Conservation (phyloP, 2,797 vertebrate species). For the Carapus acus region DNA sequence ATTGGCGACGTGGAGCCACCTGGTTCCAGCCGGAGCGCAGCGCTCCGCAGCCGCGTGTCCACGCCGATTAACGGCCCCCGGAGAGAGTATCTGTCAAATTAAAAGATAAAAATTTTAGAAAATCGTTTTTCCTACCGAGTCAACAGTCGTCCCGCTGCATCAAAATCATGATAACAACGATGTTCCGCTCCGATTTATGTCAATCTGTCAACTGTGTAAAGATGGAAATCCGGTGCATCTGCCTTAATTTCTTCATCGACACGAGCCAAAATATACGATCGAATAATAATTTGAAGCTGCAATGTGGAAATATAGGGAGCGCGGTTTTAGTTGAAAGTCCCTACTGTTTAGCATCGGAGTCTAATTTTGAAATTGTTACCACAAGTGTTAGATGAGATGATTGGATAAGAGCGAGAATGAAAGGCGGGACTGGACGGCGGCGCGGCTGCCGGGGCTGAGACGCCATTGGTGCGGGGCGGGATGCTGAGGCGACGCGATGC, state of each 20-base stretch:
- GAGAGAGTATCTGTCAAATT: no score
- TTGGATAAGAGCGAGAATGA: conserved; percentile 33
- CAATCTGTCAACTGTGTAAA: no score
- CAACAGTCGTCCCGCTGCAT: conserved; percentile 6
- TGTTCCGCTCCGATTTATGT: background rate
- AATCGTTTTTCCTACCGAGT: conserved; percentile 30
- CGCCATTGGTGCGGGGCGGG: background rate
- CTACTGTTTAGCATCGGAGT: background rate
- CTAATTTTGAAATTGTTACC: conserved; percentile 30
- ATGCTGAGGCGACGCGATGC: background rate
- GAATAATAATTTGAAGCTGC: background rate
- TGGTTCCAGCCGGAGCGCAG: background rate
- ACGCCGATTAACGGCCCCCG: no score
- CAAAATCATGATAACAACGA: conserved; percentile 6
- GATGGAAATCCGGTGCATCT: background rate
- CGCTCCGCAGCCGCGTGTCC: background rate
- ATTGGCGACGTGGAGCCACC: background rate
- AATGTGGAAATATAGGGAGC: background rate
- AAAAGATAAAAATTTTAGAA: no score
- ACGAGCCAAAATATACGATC: background rate
- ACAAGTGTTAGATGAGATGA: conserved; percentile 26
- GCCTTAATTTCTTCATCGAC: background rate
- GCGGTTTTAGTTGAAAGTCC: background rate
- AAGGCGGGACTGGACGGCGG: conserved; percentile 26
- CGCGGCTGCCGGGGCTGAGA: background rate